Evolutionary conservation across 2,888 invertebrate genomes (phyloP).

Genomic region (Esperia sulphurella): DNA sequence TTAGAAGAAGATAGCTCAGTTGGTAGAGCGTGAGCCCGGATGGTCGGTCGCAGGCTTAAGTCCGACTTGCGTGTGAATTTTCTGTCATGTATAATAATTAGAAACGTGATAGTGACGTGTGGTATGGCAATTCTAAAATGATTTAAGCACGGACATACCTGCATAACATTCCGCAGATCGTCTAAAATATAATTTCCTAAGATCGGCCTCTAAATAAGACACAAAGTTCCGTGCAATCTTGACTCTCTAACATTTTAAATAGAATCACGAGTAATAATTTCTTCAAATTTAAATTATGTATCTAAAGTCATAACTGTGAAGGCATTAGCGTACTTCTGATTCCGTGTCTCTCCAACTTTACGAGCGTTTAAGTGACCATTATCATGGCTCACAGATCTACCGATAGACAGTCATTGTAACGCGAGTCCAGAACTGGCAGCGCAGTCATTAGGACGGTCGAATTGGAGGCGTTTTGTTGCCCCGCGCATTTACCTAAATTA

Average conservation of each 20-base stretch:
- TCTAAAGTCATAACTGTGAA: constrained; percentile 26
- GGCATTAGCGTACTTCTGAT: constrained; percentile 31
- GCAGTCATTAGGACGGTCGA: constrained; percentile 54
- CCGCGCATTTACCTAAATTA: constrained; percentile 55
- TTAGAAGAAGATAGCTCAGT: too few relatives aligned
- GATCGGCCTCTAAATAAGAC: too few relatives aligned
- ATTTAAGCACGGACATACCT: too few relatives aligned
- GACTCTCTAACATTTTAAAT: background rate
- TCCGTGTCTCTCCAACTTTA: constrained; percentile 37
- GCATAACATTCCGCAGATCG: too few relatives aligned
- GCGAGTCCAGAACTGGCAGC: constrained; percentile 42
- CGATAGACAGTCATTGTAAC: constrained; percentile 50
- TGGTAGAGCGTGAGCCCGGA: too few relatives aligned
- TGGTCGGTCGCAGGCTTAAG: too few relatives aligned
- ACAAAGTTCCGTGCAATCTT: background rate
- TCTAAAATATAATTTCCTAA: too few relatives aligned
- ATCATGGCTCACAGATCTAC: constrained; percentile 42
- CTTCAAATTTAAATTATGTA: constrained; percentile 6
- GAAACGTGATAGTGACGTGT: too few relatives aligned
- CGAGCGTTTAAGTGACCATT: constrained; percentile 54
- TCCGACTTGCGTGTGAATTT: too few relatives aligned
- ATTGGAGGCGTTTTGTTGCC: constrained; percentile 56
- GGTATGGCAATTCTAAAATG: too few relatives aligned
- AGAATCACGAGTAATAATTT: background rate
- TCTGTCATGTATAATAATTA: too few relatives aligned